These are phyloP conservation scores for Sakesphorus luctuosus DNA, from an alignment of 2,113 vertebrate species.

Conservation along the genomic window DNA sequence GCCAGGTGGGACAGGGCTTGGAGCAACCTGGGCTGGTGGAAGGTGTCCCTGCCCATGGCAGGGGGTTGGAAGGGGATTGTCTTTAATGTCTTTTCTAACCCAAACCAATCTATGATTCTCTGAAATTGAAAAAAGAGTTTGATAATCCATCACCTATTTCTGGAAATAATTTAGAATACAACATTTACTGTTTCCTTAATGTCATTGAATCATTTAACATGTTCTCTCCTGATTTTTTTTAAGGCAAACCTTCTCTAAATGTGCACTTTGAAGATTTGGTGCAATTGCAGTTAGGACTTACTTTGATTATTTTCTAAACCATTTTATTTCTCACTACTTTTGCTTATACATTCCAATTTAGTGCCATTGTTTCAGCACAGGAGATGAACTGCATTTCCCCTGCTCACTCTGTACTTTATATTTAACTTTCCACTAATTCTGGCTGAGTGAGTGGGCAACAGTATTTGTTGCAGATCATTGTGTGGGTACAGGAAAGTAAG, in stretches of 20 bases:
- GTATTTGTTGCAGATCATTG: background rate
- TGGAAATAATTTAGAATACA: background rate
- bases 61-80: too few species aligned
- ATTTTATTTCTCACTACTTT: background rate
- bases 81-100: background rate
- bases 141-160: background rate
- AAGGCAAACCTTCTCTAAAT: background rate
- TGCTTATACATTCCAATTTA: background rate
- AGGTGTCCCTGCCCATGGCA: background rate
- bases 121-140: background rate
- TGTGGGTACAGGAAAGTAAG: background rate
- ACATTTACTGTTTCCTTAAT: background rate
- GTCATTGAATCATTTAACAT: background rate
- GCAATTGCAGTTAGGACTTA: background rate
- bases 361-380: background rate
- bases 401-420: background rate
- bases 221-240: background rate
- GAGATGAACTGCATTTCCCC: background rate
- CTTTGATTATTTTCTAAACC: background rate
- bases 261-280: background rate
- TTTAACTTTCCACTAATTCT: constrained; percentile 25
- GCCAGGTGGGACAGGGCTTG: background rate
- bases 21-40: background rate
- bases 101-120: background rate
- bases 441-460: background rate